Conservation (phyloP, 2,113 vertebrate species). For the Falco punctatus region DNA sequence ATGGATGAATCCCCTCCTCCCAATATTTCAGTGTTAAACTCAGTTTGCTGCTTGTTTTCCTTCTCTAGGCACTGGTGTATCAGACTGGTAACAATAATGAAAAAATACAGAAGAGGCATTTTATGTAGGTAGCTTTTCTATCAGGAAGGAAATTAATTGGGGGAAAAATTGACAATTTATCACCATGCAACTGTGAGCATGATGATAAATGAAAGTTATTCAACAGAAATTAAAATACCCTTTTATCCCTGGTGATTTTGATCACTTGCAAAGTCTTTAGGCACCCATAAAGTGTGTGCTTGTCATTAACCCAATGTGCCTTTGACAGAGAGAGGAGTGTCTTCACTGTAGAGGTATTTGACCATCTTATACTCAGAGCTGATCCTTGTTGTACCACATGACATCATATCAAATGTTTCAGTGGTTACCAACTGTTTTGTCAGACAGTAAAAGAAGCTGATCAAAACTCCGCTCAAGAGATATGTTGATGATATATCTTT, state of each 20-base stretch:
- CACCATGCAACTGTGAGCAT: not conserved
- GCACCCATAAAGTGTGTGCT: not conserved
- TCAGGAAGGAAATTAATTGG: not conserved
- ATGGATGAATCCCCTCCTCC: not conserved
- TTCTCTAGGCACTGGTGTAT: not conserved
- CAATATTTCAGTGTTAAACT: not conserved
- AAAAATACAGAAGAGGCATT: not conserved
- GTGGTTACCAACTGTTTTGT: slow-evolving; percentile 39
- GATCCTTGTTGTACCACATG: not conserved
- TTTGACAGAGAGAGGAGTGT: slow-evolving; percentile 11
- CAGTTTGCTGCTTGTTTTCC: not conserved
- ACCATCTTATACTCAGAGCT: not conserved
- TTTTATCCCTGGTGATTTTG: not conserved
- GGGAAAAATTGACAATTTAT: not conserved
- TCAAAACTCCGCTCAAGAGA: slow-evolving; percentile 37
- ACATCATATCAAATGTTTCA: slow-evolving; percentile 38
- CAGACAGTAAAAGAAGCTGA: slow-evolving; percentile 8
- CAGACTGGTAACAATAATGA: not conserved
- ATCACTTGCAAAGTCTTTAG: not conserved
- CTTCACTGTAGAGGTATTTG: slow-evolving; percentile 45
- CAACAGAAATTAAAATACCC: not conserved
- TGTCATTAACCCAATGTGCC: not conserved
- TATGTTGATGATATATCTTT: not conserved
- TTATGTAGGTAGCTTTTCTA: not conserved
- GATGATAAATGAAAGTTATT: not conserved